phyloP scores from a whole-genome alignment of 1,140 invertebrate species.

The Tetragnatha versicolor region DNA sequence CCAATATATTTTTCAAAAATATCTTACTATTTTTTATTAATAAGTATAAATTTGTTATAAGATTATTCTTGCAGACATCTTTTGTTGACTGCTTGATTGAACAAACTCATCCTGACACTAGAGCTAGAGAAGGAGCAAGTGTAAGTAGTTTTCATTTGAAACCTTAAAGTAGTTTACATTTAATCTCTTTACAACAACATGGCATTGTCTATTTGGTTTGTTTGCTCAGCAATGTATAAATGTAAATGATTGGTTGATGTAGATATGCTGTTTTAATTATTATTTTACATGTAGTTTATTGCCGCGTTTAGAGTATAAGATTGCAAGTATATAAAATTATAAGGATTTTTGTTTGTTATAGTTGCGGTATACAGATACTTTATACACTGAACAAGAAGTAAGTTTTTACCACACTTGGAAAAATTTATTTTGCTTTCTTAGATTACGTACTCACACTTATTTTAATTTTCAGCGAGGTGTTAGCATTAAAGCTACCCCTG shows the following conservation, averaged over 20 bases:
- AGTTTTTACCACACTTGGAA: too few species aligned
- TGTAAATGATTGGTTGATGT: too few species aligned
- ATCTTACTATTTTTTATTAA: background rate
- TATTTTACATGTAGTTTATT: too few species aligned
- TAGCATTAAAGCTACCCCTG: slow-evolving; percentile 95
- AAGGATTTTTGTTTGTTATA: slow-evolving; percentile 66
- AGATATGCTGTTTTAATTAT: too few species aligned
- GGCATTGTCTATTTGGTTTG: background rate
- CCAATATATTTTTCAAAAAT: background rate
- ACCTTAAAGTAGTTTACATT: background rate
- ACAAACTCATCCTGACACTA: slow-evolving; percentile 93
- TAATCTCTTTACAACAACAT: background rate
- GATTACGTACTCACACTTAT: background rate
- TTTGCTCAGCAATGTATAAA: too few species aligned
- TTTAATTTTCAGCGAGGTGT: slow-evolving; percentile 76
- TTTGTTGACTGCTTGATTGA: slow-evolving; percentile 97
- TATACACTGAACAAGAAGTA: slow-evolving; percentile 94
- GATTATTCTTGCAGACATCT: slow-evolving; percentile 74
- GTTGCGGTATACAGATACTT: slow-evolving; percentile 92
- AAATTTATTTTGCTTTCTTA: background rate
- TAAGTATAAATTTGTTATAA: background rate
- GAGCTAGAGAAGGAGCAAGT: slow-evolving; percentile 68
- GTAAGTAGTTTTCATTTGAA: slow-evolving; percentile 60
- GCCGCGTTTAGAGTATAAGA: too few species aligned
- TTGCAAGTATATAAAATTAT: too few species aligned